Evolutionary conservation across 1,140 invertebrate species (phyloP).

Genomic region (Lethrus apterus): DNA sequence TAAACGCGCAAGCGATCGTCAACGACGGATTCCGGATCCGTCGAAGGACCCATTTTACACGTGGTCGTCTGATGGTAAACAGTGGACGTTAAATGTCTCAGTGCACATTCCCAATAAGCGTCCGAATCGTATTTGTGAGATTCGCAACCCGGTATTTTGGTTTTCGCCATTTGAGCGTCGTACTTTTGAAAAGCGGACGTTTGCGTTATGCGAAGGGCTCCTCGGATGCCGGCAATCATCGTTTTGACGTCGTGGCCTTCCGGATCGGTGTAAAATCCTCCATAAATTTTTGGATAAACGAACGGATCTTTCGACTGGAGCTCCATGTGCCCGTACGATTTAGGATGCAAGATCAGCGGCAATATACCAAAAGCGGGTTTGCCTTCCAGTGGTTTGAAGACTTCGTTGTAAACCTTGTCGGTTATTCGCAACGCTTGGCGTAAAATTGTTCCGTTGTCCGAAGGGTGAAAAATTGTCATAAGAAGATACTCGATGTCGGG

Average conservation of each 20-base stretch:
- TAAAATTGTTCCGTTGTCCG: no score
- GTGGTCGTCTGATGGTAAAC: conserved; percentile 48
- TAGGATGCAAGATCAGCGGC: conserved; percentile 64
- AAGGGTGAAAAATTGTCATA: conserved; percentile 31
- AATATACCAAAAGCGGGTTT: conserved; percentile 45
- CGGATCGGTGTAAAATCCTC: conserved; percentile 51
- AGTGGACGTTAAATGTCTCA: conserved; percentile 31
- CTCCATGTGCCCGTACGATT: conserved; percentile 50
- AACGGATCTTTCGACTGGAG: conserved; percentile 51
- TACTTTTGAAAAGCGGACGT: conserved; percentile 32
- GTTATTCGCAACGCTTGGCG: not conserved
- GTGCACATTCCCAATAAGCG: conserved; percentile 46
- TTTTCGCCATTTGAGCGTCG: conserved; percentile 36
- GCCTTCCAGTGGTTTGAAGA: not conserved
- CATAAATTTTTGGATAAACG: conserved; percentile 54
- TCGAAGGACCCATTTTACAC: conserved; percentile 50
- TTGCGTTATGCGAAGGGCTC: conserved; percentile 23
- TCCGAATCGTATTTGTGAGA: conserved; percentile 37
- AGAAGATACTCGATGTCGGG: conserved; percentile 57
- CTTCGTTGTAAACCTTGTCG: not conserved
- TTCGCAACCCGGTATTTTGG: conserved; percentile 41
- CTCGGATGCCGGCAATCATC: conserved; percentile 31
- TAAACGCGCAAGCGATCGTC: conserved; percentile 46
- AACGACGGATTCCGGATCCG: conserved; percentile 48
- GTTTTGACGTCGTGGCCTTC: conserved; percentile 37